A percentile compares a stretch with the other conserved stretches of the same genome.
phyloP scores from a whole-genome alignment of 1,140 invertebrate species.

The Piezodorus guildinii region DNA sequence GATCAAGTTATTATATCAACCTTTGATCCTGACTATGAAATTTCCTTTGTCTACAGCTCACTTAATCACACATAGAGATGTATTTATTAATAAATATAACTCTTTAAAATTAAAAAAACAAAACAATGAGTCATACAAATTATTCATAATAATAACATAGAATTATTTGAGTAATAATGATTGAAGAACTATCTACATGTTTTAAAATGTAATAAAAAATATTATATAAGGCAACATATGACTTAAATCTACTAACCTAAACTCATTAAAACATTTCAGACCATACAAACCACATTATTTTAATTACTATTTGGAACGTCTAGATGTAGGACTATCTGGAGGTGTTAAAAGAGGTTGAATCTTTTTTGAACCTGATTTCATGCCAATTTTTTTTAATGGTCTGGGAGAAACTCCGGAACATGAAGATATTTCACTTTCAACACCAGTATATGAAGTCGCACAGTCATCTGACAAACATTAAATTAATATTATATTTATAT shows the following conservation, averaged over 20 bases:
- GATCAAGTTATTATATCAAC: neutral
- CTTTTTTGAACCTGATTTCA: slow-evolving; percentile 21
- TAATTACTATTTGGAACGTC: slow-evolving; percentile 27
- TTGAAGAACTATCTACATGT: neutral
- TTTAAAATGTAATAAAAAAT: neutral
- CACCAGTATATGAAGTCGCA: slow-evolving; percentile 38
- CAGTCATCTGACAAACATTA: slow-evolving; percentile 33
- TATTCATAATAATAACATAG: neutral
- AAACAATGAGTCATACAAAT: neutral
- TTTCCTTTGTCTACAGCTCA: too few species aligned
- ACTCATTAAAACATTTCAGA: neutral
- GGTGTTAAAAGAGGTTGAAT: slow-evolving; percentile 25
- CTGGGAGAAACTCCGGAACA: slow-evolving; percentile 42
- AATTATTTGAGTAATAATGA: neutral
- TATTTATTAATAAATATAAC: too few species aligned
- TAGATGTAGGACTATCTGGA: slow-evolving; percentile 29
- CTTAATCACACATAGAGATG: neutral
- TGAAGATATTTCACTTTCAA: slow-evolving; percentile 33
- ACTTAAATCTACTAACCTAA: neutral
- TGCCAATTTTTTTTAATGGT: slow-evolving; percentile 39
- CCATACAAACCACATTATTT: neutral
- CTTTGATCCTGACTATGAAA: too few species aligned
- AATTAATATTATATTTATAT: too few species aligned
- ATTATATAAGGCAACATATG: slow-evolving; percentile 2
- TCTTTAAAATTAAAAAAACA: neutral